Percentiles rank a stretch among this genome's conserved stretches.
phyloP scores from a whole-genome alignment of 2,797 vertebrate genomes.

The Ataeniobius toweri region DNA sequence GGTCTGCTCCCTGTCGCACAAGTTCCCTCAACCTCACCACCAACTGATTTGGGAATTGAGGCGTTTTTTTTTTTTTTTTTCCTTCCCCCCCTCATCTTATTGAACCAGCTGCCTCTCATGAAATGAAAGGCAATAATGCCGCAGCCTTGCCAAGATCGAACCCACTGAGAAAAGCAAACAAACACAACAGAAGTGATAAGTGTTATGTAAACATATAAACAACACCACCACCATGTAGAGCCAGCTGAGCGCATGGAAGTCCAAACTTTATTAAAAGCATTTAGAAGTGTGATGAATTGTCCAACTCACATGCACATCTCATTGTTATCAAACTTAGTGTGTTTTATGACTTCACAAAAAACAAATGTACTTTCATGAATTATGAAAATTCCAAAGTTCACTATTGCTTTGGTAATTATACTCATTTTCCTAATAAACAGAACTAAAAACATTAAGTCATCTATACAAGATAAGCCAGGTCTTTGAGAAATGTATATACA shows the following conservation, averaged over 20 bases:
- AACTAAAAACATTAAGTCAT: neutral
- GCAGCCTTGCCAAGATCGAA: slow-evolving; percentile 81
- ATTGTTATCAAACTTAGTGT: slow-evolving; percentile 16
- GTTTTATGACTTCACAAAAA: neutral
- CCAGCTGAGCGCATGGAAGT: slow-evolving; percentile 74
- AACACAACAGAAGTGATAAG: slow-evolving; percentile 85
- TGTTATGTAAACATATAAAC: slow-evolving; percentile 85
- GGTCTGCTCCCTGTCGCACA: slow-evolving; percentile 87
- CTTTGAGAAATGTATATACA: slow-evolving; percentile 17
- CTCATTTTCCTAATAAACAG: too few relatives aligned
- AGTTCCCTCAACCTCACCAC: slow-evolving; percentile 81
- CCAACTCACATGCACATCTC: slow-evolving; percentile 30
- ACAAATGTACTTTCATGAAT: neutral
- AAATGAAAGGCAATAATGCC: slow-evolving; percentile 85
- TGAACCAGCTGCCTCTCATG: slow-evolving; percentile 96
- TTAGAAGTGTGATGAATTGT: slow-evolving; percentile 60
- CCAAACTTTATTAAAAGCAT: slow-evolving; percentile 79
- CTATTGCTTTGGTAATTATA: neutral
- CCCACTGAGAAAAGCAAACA: slow-evolving; percentile 78
- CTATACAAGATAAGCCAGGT: neutral
- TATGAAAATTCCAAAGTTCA: neutral
- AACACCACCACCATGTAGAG: slow-evolving; percentile 65
- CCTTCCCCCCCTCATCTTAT: slow-evolving; percentile 75
- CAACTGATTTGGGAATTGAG: slow-evolving; percentile 88
- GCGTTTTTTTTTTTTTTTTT: slow-evolving; percentile 14